Evolutionary conservation across 2,888 invertebrate species (phyloP), one percentile per base, ranked within the genome.

Genomic region (Rhodophaea formosa): DNA sequence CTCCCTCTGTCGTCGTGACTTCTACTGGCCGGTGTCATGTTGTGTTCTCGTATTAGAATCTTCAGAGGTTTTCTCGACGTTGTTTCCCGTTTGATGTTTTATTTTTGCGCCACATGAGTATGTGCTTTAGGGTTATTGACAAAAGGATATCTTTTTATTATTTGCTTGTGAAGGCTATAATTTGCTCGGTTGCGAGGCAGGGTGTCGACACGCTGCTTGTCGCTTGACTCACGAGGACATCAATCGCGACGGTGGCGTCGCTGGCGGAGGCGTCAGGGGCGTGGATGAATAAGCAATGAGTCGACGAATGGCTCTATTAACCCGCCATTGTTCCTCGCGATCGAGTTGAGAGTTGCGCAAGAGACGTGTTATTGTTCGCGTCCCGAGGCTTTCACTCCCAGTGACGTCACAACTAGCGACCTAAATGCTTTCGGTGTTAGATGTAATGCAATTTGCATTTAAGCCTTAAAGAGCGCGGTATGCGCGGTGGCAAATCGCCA

Each of bases 251-350:
- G 68, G 78, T 77, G 74, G 76, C 71, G 75, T 71, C 71, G 76
- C 75, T 65, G 71, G 82, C 79, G 83, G 80, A 84, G 90, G 89
- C 85, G 88, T 88, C 80, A 74, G 79, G 84, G 91, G 91, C 89
- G 91, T 89, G 86, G 84, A 89, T 87, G 89, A 89, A 91, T 91
- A 88, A 82, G 88, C 88, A 90, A 90, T 89, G 89, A 88, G 83
- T 82, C 84, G 79, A 80, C 85, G 86, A 90, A 91, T 88, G 88
- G 81, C 91, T 91, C 86, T 91, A 91, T 91, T 91, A 90, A 81
- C 80, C 78, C 77, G 70, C 88, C 81, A 89, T 90, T 89, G 89
- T 89, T 89, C 84, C 79, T 71, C 71, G 76, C 73, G 82, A 82
- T 85, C 80, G 77, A 67, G 16, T 39, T 15, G 82, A 71, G 73